Percentiles rank a stretch among this genome's conserved stretches.
Conservation (phyloP, 2,888 invertebrate genomes). For the Chamaedrilus cognettii region DNA sequence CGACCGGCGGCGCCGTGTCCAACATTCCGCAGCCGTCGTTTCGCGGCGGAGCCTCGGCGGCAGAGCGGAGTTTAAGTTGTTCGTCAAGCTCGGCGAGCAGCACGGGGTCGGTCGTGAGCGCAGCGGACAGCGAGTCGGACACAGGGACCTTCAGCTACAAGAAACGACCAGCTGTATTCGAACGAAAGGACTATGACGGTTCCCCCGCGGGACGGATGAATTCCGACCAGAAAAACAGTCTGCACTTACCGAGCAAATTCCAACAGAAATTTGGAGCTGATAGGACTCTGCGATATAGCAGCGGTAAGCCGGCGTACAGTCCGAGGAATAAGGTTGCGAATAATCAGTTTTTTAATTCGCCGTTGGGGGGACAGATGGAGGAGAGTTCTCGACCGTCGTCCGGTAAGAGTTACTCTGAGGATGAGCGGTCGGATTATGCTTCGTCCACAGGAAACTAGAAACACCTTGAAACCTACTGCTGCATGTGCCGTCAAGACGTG, state of each 20-base stretch:
- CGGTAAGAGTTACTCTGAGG: background rate
- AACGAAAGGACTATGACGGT: background rate
- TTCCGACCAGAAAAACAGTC: background rate
- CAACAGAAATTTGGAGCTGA: background rate
- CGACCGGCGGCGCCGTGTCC: background rate
- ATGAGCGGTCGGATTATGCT: background rate
- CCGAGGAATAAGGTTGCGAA: background rate
- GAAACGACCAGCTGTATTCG: background rate
- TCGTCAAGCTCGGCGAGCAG: conserved; percentile 3
- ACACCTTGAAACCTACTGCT: too few species aligned
- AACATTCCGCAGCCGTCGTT: background rate
- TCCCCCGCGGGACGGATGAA: background rate
- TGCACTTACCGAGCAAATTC: background rate
- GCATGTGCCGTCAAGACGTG: too few species aligned
- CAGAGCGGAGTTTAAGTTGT: background rate
- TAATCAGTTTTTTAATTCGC: background rate
- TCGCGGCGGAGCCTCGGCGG: too few species aligned
- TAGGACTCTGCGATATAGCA: background rate
- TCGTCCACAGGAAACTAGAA: background rate
- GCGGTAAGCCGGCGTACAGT: too few species aligned
- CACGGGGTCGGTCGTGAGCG: background rate
- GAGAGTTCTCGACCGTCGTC: background rate
- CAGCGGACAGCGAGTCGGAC: conserved; percentile 8
- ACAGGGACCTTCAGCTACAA: background rate
- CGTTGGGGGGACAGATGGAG: background rate